Percentiles rank a stretch among this genome's conserved stretches.
Conservation (phyloP, 1,140 invertebrate genomes). For the Littorina saxatilis region DNA sequence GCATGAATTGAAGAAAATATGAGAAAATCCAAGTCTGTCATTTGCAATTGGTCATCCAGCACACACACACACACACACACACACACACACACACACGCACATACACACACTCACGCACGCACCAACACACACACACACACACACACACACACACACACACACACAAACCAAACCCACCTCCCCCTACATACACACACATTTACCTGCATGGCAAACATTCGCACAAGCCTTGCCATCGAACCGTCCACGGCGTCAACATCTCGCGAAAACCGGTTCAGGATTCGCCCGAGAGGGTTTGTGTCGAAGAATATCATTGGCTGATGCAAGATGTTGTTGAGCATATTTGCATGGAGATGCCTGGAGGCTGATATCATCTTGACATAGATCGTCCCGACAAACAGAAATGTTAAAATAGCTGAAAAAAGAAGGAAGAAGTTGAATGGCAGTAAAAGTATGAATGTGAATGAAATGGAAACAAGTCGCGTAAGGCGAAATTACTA, state of each 20-base stretch:
- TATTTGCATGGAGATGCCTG: constrained; percentile 83
- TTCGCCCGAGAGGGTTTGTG: constrained; percentile 78
- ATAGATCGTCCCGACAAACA: constrained; percentile 42
- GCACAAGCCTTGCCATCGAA: constrained; percentile 63
- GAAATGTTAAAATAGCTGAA: constrained; percentile 35
- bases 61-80: background rate
- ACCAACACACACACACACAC: constrained; percentile 4
- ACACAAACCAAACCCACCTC: constrained; percentile 9
- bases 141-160: background rate
- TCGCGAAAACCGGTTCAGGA: constrained; percentile 80
- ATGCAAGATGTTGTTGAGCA: constrained; percentile 78
- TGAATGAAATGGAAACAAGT: too few species aligned
- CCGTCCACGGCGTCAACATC: constrained; percentile 77
- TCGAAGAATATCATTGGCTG: constrained; percentile 80
- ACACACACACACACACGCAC: constrained; percentile 3
- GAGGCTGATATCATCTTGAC: constrained; percentile 79
- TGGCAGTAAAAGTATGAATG: background rate
- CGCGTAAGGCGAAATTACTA: too few species aligned
- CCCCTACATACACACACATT: background rate
- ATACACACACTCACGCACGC: constrained; percentile 3
- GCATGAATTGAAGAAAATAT: too few species aligned
- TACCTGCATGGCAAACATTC: constrained; percentile 71
- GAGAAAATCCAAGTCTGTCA: too few species aligned
- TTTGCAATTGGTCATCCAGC: too few species aligned
- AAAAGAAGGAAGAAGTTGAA: background rate